Evolutionary conservation across 2,888 invertebrate genomes (phyloP).

Genomic region (Agrochola lychnidis): DNA sequence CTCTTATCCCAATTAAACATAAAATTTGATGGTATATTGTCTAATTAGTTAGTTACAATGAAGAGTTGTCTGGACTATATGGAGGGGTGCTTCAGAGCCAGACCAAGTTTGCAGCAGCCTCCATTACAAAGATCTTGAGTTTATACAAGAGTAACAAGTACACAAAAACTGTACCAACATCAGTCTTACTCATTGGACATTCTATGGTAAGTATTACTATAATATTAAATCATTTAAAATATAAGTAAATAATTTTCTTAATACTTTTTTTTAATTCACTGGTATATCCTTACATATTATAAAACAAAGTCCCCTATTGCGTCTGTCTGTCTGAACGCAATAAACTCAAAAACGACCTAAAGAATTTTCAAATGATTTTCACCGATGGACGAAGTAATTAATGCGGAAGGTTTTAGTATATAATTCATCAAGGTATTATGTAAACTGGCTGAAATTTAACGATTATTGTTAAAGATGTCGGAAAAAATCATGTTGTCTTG

Average conservation of each 20-base stretch:
- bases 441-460: too few species aligned
- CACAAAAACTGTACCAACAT: conserved; percentile 82
- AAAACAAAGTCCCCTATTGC: too few species aligned
- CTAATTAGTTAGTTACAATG: conserved; percentile 94
- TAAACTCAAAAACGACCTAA: too few species aligned
- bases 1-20: not conserved
- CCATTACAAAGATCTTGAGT: conserved; percentile 93
- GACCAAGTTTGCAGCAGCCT: conserved; percentile 93
- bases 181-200: conserved; percentile 97
- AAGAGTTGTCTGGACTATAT: conserved; percentile 96
- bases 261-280: not conserved
- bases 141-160: conserved; percentile 92
- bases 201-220: conserved; percentile 94
- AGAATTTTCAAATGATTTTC: too few species aligned
- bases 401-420: too few species aligned
- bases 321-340: too few species aligned
- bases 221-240: not conserved
- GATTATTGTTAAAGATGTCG: too few species aligned
- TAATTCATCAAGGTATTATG: too few species aligned
- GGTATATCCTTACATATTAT: not conserved
- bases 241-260: not conserved
- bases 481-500: too few species aligned
- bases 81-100: conserved; percentile 96
- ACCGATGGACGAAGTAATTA: too few species aligned
- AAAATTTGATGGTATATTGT: not conserved